phyloP scores from a whole-genome alignment of 2,113 vertebrate species.

The Terrapene triunguis region DNA sequence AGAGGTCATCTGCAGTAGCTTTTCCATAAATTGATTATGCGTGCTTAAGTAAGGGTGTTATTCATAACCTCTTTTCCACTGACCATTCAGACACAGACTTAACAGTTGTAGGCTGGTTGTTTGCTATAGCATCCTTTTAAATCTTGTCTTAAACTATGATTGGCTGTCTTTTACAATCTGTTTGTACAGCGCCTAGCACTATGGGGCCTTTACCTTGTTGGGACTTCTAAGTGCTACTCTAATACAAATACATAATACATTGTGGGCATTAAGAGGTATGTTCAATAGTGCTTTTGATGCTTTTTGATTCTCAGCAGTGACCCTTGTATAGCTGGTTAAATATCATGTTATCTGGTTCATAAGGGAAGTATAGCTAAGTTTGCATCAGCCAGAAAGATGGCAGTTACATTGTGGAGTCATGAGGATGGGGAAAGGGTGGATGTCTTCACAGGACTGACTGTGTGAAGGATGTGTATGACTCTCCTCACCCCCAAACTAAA shows the following conservation, averaged over 20 bases:
- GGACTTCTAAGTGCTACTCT: neutral
- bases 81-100: too few species aligned
- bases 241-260: neutral
- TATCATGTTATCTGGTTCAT: neutral
- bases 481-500: neutral
- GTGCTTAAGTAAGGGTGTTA: too few species aligned
- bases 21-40: too few species aligned
- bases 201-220: neutral
- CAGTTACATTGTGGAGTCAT: neutral
- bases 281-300: neutral
- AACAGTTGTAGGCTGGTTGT: neutral
- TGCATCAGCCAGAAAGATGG: neutral
- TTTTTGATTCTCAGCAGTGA: neutral
- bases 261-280: neutral
- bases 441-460: neutral
- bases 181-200: neutral
- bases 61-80: too few species aligned
- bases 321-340: neutral
- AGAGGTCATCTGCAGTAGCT: too few species aligned
- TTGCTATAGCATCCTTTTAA: neutral
- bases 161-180: neutral
- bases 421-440: too few species aligned
- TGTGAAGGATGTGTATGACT: neutral
- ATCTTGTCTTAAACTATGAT: neutral
- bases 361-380: neutral